Percentiles rank a stretch among this genome's conserved stretches.
Conservation (phyloP, 1,140 invertebrate species). For the Lepidurus packardi region DNA sequence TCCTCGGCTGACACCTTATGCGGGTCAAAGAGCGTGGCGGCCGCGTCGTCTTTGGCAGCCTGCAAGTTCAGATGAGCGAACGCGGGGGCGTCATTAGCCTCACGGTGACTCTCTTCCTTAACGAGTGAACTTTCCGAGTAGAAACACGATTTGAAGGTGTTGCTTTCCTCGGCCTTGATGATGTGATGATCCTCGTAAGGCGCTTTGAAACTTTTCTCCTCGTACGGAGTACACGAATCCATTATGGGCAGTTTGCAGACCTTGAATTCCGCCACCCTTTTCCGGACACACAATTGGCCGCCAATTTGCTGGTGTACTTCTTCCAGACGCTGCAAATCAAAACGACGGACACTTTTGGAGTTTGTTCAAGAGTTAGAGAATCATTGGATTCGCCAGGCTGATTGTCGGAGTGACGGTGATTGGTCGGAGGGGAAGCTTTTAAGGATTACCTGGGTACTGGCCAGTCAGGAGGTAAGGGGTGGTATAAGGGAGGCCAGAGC, state of each 20-base stretch:
- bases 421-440: no score
- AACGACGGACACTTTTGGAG: no score
- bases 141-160: not conserved
- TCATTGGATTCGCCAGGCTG: no score
- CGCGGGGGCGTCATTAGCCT: not conserved
- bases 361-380: no score
- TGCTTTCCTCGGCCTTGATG: not conserved
- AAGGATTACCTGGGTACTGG: no score
- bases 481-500: no score
- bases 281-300: not conserved
- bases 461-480: no score
- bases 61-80: constrained; percentile 1
- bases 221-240: constrained; percentile 17
- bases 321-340: no score
- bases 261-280: not conserved
- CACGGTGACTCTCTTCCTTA: not conserved
- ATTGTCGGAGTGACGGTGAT: no score
- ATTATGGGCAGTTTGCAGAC: not conserved
- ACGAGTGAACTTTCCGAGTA: constrained; percentile 18
- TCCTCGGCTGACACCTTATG: not conserved
- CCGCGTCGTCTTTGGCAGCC: not conserved
- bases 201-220: constrained; percentile 21
- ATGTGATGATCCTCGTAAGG: not conserved
- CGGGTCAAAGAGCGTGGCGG: not conserved
- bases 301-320: no score